Conservation (phyloP, 2,113 vertebrate genomes). For the Solea solea region DNA sequence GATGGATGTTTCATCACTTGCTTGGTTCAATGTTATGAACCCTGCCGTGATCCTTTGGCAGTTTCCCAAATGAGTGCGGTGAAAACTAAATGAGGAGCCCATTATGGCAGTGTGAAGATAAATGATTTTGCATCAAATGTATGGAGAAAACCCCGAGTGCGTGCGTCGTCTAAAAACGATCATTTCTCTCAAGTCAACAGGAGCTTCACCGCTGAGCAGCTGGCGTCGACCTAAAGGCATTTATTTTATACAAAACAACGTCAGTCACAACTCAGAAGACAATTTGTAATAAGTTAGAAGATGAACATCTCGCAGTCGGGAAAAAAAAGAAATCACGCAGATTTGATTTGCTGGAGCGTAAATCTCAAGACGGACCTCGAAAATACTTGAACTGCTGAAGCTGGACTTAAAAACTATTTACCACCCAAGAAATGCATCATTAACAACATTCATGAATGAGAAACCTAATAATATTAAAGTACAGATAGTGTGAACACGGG, state of each 20-base stretch:
- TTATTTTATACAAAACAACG: slow-evolving; percentile 16
- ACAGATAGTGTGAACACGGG: slow-evolving; percentile 41
- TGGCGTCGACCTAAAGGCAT: slow-evolving; percentile 24
- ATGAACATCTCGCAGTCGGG: not conserved
- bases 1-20: slow-evolving; percentile 67
- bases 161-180: not conserved
- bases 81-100: slow-evolving; percentile 55
- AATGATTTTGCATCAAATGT: slow-evolving; percentile 35
- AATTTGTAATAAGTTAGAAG: slow-evolving; percentile 1
- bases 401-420: not conserved
- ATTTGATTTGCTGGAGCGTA: not conserved
- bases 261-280: slow-evolving; percentile 12
- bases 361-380: not conserved
- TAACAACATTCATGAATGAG: slow-evolving; percentile 2
- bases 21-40: slow-evolving; percentile 56
- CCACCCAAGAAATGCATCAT: not conserved
- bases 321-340: not conserved
- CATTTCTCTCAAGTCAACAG: slow-evolving; percentile 43
- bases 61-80: slow-evolving; percentile 66
- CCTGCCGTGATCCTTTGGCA: slow-evolving; percentile 56
- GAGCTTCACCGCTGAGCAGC: slow-evolving; percentile 45
- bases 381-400: not conserved
- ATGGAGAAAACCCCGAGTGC: slow-evolving; percentile 15
- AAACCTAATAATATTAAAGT: too few species aligned
- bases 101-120: slow-evolving; percentile 49